These are phyloP conservation scores for Listronotus oregonensis DNA, from an alignment of 1,140 invertebrate species.

Conservation along the genomic window DNA sequence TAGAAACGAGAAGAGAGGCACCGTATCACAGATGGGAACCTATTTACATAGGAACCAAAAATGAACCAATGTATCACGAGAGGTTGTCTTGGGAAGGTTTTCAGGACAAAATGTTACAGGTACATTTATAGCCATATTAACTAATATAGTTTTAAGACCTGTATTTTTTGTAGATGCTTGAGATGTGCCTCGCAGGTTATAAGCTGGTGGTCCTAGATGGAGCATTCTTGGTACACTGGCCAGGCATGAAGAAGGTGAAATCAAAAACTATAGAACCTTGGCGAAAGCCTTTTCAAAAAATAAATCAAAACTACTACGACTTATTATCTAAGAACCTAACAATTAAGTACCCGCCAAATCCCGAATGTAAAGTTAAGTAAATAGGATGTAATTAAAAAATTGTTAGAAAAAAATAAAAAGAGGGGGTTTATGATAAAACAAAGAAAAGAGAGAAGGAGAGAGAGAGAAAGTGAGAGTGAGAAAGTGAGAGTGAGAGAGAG, in stretches of 20 bases:
- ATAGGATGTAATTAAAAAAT: neutral
- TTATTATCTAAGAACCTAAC: slow-evolving; percentile 63
- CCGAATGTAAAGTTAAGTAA: slow-evolving; percentile 62
- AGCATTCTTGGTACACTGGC: slow-evolving; percentile 78
- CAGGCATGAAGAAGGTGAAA: slow-evolving; percentile 66
- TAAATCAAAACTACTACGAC: slow-evolving; percentile 68
- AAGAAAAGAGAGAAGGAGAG: no score
- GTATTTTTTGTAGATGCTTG: slow-evolving; percentile 69
- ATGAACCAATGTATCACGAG: slow-evolving; percentile 81
- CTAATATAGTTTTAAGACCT: no score
- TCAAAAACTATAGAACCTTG: slow-evolving; percentile 51
- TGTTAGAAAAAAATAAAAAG: no score
- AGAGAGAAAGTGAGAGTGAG: no score
- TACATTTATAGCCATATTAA: slow-evolving; percentile 49
- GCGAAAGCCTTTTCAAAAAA: slow-evolving; percentile 61
- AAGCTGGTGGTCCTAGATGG: slow-evolving; percentile 75
- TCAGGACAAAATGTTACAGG: slow-evolving; percentile 87
- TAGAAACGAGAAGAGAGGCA: slow-evolving; percentile 70
- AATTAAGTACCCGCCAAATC: slow-evolving; percentile 64
- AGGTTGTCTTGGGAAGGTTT: slow-evolving; percentile 80
- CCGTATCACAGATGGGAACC: slow-evolving; percentile 83
- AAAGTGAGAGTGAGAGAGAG: no score
- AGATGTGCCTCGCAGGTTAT: slow-evolving; percentile 78
- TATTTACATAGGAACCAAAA: slow-evolving; percentile 78
- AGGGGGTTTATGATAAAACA: no score